Conservation (phyloP, 2,113 vertebrate species). For the Dasyprocta punctata region DNA sequence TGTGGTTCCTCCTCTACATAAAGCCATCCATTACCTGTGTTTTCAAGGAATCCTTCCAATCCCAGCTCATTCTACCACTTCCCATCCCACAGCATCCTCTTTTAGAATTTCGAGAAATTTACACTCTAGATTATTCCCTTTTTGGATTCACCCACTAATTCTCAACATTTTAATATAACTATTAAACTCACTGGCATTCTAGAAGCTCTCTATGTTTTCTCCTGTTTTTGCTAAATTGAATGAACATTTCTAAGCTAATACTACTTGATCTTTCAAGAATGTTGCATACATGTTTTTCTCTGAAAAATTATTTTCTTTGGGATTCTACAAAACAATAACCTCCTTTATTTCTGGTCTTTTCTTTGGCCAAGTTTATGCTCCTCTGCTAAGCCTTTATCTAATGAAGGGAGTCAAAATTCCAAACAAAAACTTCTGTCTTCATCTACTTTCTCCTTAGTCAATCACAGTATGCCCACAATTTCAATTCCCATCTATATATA, state of each 20-base stretch:
- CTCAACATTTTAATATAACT: background rate
- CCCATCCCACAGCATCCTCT: background rate
- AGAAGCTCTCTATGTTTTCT: background rate
- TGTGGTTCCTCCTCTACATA: background rate
- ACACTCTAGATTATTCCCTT: background rate
- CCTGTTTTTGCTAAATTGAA: background rate
- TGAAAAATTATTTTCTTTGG: background rate
- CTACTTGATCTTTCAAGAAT: background rate
- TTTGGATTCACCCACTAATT: background rate
- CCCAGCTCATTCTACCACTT: accelerated
- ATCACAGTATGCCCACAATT: background rate
- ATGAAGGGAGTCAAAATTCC: background rate
- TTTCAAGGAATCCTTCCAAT: background rate
- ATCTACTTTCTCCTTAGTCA: background rate
- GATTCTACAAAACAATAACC: background rate
- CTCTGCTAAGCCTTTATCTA: background rate
- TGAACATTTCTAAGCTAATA: background rate
- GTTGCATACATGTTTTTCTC: background rate
- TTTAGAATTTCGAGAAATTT: background rate
- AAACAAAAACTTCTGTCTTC: background rate
- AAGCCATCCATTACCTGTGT: background rate
- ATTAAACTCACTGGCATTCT: background rate
- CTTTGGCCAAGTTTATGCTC: background rate
- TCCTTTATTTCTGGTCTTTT: background rate
- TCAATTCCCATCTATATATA: background rate